Evolutionary conservation across 2,797 vertebrate genomes (phyloP).

Genomic region (Hydrophis major): DNA sequence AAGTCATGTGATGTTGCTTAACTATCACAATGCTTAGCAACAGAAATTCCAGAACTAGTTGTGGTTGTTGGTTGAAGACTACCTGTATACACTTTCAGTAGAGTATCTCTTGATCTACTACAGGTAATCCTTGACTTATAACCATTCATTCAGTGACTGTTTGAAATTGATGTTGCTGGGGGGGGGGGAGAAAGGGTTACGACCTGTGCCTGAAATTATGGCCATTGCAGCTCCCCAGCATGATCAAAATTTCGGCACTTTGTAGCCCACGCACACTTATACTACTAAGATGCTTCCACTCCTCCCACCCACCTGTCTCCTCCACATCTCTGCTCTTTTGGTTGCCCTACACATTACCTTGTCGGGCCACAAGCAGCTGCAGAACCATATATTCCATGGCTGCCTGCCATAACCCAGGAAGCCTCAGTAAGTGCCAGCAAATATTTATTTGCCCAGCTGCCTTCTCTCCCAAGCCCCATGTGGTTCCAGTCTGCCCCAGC

Average conservation of each 20-base stretch:
- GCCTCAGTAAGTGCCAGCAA: background rate
- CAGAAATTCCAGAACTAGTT: background rate
- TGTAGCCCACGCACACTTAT: background rate
- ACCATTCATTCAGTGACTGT: background rate
- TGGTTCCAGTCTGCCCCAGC: background rate
- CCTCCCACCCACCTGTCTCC: background rate
- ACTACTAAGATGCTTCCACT: background rate
- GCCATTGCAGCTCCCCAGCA: background rate
- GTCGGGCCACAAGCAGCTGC: background rate
- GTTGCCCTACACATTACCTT: background rate
- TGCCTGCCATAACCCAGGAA: background rate
- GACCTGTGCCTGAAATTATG: background rate
- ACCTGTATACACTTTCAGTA: background rate
- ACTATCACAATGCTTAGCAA: background rate
- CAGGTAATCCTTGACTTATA: background rate
- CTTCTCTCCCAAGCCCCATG: background rate
- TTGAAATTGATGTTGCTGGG: background rate
- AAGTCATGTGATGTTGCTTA: background rate
- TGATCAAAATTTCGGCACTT: background rate
- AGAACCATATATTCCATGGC: background rate
- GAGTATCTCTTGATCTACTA: background rate
- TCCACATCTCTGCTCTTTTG: background rate
- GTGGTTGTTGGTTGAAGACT: background rate
- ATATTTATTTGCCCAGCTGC: background rate
- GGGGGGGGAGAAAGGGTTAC: accelerated